Conservation (phyloP, 2,113 vertebrate genomes). For the Acrocephalus arundinaceus region DNA sequence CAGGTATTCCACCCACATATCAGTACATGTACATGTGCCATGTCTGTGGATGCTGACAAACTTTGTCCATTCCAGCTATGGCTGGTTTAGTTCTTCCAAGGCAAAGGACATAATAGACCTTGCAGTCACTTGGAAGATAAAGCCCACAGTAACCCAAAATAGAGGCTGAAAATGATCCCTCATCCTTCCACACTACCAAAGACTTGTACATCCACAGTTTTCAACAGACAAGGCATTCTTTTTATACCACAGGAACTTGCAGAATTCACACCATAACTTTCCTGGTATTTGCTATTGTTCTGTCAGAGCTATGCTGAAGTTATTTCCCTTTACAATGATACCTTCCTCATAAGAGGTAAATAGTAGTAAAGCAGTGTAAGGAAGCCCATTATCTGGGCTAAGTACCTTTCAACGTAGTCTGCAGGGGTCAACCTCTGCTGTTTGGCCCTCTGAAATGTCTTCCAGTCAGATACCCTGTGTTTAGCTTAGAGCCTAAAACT, state of each 20-base stretch:
- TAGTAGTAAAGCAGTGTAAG: not conserved
- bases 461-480: not conserved
- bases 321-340: not conserved
- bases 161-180: not conserved
- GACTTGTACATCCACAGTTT: not conserved
- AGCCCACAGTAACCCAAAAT: not conserved
- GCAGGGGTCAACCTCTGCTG: not conserved
- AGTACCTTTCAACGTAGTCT: not conserved
- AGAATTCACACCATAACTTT: not conserved
- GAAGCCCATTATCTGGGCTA: not conserved
- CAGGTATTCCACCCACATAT: not conserved
- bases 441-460: not conserved
- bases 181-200: not conserved
- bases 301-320: not conserved
- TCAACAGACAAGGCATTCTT: not conserved
- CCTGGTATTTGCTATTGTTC: not conserved
- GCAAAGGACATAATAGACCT: not conserved
- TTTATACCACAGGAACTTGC: not conserved
- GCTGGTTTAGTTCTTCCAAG: not conserved
- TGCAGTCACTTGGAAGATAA: not conserved
- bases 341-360: not conserved
- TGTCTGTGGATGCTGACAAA: not conserved
- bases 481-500: not conserved
- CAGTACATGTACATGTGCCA: too few relatives aligned
- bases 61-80: not conserved